Evolutionary conservation across 1,140 invertebrate genomes (phyloP).

Genomic region (Scaptomyza pallida): DNA sequence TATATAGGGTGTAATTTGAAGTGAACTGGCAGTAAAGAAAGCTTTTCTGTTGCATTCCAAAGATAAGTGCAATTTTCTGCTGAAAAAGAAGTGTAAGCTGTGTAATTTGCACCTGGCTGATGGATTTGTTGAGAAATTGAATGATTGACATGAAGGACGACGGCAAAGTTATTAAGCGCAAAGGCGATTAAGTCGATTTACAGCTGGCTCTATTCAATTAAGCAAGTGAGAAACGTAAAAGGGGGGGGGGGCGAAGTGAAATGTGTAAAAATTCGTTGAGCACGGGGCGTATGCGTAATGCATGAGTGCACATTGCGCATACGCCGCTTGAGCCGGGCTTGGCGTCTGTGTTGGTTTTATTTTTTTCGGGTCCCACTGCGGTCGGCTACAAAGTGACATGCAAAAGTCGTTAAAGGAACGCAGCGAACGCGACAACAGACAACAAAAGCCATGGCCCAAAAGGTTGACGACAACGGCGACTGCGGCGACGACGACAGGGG

Average conservation of each 20-base stretch:
- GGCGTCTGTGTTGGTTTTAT: too few species aligned
- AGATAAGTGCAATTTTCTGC: not conserved
- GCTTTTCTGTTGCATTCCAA: not conserved
- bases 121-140: constrained; percentile 20
- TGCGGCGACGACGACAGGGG: constrained; percentile 2
- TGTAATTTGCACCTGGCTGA: constrained; percentile 6
- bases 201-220: constrained; percentile 37
- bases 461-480: constrained; percentile 11
- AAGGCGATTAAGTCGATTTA: constrained; percentile 45
- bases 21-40: not conserved
- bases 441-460: constrained; percentile 46
- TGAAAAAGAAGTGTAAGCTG: constrained; percentile 7
- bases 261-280: constrained; percentile 4
- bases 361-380: constrained; percentile 19
- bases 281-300: constrained; percentile 48
- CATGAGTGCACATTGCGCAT: constrained; percentile 47
- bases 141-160: constrained; percentile 25
- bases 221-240: not conserved
- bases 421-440: constrained; percentile 32
- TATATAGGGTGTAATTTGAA: too few species aligned
- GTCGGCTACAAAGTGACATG: constrained; percentile 45
- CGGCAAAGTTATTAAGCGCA: constrained; percentile 30
- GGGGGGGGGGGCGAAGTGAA: not conserved
- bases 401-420: constrained; percentile 44
- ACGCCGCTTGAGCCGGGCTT: constrained; percentile 22